Conservation (phyloP, 2,888 invertebrate genomes). For the Raillietiella orientalis region DNA sequence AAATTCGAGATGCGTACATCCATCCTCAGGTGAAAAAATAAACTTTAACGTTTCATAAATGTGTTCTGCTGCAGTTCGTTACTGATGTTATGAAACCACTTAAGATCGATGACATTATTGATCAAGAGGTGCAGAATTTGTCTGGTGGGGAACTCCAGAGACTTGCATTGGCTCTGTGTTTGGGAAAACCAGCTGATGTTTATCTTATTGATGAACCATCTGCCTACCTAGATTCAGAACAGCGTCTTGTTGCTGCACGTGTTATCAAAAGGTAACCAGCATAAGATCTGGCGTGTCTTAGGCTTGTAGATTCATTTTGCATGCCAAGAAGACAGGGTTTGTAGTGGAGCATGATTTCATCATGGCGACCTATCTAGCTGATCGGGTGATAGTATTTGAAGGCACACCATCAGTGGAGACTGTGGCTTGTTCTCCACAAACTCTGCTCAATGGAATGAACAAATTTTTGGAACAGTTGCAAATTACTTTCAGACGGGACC, state of each 20-base stretch:
- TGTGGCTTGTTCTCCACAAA: slow-evolving; percentile 54
- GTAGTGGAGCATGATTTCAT: slow-evolving; percentile 99
- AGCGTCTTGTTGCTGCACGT: slow-evolving; percentile 96
- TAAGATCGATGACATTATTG: slow-evolving; percentile 84
- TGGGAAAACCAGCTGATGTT: slow-evolving; percentile 95
- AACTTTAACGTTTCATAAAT: slow-evolving; percentile 3
- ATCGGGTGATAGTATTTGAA: slow-evolving; percentile 93
- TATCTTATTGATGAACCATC: slow-evolving; percentile 97
- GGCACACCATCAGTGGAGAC: slow-evolving; percentile 68
- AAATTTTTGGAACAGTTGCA: slow-evolving; percentile 73
- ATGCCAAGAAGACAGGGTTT: slow-evolving; percentile 97
- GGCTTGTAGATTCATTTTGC: slow-evolving; percentile 56
- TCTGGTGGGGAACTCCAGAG: slow-evolving; percentile 98
- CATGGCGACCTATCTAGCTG: slow-evolving; percentile 96
- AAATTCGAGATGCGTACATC: slow-evolving; percentile 84
- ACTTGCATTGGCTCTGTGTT: slow-evolving; percentile 75
- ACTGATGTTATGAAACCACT: slow-evolving; percentile 97
- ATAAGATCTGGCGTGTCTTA: too few species aligned
- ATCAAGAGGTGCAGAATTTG: slow-evolving; percentile 89
- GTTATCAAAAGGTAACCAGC: slow-evolving; percentile 87
- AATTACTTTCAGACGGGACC: slow-evolving; percentile 92
- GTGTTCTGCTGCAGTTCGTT: slow-evolving; percentile 32
- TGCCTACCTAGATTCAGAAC: slow-evolving; percentile 95
- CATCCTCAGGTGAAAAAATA: slow-evolving; percentile 40
- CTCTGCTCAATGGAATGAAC: slow-evolving; percentile 90